Evolutionary conservation across 2,113 vertebrate species (phyloP), one percentile per base, ranked within the genome.

Genomic region (Cygnus buccinator): DNA sequence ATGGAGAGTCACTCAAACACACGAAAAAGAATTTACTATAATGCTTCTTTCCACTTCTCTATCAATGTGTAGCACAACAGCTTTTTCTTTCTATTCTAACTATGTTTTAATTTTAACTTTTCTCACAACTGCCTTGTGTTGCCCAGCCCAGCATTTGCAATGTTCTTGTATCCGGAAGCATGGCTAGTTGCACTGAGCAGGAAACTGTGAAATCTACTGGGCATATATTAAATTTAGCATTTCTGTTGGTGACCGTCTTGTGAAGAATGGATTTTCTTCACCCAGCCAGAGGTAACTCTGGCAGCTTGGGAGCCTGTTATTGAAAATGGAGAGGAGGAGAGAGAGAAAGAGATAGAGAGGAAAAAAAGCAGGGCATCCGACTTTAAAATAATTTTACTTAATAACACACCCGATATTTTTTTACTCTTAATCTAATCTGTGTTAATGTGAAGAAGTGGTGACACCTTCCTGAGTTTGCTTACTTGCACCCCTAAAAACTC

Each of bases 11-110:
- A 87, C 92, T 96, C 94, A 94, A 93, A 90, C 92, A 94, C 84
- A 80, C 76, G 35, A 84, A 91, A 82, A 95, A 92, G 54, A 89
- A 66, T 66, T 92, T 76, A 73, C 23, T 83, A 52, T 82, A 94
- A 96, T 96, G 96, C 94, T 96, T 97, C 95, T 95, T 96, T 96
- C 95, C 95, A 96, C 95, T 92, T 97, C 96, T 97, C 67, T 93
- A 57, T 86, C 48, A 48, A 39, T 57, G 26, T 3, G 0, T 78
- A 96, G 80, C 80, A 72, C 68, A 84, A 84, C 33, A 72, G 13
- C 29, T 76, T 96, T 94, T 95, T 87, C 35, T 58, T 85, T 63
- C 74, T 91, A 22, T 94, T 93, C 58, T 75, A 61, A 84, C 54
- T 85, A 3, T 5, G 3, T 81, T 94, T 95, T 75, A 67, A 46